phyloP scores from a whole-genome alignment of 2,797 vertebrate species.

The Danio aesculapii region DNA sequence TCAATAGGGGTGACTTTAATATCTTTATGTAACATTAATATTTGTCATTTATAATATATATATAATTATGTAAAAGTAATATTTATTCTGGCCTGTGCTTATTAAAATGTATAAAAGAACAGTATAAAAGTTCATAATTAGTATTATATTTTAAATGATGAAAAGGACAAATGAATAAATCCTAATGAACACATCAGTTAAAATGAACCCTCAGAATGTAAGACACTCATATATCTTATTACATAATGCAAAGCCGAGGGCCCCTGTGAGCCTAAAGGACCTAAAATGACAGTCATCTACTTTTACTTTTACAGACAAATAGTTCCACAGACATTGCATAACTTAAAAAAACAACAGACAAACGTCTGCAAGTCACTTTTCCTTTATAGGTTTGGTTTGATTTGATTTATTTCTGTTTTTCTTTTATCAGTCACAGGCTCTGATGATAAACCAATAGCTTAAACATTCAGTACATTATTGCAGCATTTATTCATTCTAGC shows the following conservation, averaged over 20 bases:
- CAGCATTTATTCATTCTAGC: not conserved
- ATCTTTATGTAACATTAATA: too few relatives aligned
- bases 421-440: not conserved
- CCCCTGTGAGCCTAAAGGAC: slow-evolving; percentile 50
- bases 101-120: too few relatives aligned
- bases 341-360: not conserved
- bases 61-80: too few relatives aligned
- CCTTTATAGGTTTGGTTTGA: not conserved
- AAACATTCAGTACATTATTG: not conserved
- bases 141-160: too few relatives aligned
- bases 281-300: slow-evolving; percentile 24
- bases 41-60: too few relatives aligned
- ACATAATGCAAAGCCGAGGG: not conserved
- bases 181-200: too few relatives aligned
- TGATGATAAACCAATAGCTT: not conserved
- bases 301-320: not conserved
- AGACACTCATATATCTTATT: not conserved
- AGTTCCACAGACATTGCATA: not conserved
- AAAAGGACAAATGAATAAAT: too few relatives aligned
- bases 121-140: too few relatives aligned
- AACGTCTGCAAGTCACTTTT: not conserved
- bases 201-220: not conserved
- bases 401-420: not conserved
- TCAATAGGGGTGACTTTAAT: too few relatives aligned
- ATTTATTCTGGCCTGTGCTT: too few relatives aligned